These are phyloP conservation scores for Scelioninae gen. 2 DNA, from an alignment of 2,888 invertebrate species.

Conservation along the genomic window DNA sequence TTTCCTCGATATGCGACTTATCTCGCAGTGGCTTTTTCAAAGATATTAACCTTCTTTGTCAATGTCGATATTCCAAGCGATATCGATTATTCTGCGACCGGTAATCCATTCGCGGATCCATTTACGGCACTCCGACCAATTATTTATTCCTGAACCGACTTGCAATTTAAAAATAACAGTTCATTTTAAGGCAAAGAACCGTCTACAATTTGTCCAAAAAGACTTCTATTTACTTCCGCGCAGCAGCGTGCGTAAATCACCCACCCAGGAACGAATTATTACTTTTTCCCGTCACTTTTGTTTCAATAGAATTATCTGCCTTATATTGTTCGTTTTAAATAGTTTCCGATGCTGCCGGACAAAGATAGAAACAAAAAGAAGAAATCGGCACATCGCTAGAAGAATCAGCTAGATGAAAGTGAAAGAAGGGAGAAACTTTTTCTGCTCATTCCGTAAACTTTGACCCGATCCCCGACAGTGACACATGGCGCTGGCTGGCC, in stretches of 20 bases:
- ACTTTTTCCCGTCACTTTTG: neutral
- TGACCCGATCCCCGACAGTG: conserved; percentile 69
- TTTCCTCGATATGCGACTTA: conserved; percentile 39
- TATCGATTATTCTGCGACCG: conserved; percentile 70
- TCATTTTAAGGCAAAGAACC: conserved; percentile 28
- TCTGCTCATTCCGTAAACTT: conserved; percentile 69
- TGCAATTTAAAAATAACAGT: conserved; percentile 35
- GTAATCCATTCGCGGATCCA: conserved; percentile 65
- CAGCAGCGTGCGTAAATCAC: conserved; percentile 16
- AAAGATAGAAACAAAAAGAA: conserved; percentile 39
- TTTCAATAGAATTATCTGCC: conserved; percentile 8
- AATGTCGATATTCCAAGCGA: conserved; percentile 69
- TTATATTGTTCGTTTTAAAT: conserved; percentile 34
- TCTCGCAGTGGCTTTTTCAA: conserved; percentile 31
- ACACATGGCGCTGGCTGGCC: conserved; percentile 67
- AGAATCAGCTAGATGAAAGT: conserved; percentile 52
- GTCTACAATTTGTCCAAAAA: conserved; percentile 30
- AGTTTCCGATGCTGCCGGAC: conserved; percentile 33
- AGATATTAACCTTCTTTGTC: conserved; percentile 65
- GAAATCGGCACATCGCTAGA: conserved; percentile 23
- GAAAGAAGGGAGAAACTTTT: conserved; percentile 61
- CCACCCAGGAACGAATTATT: conserved; percentile 13
- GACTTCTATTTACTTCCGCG: conserved; percentile 3
- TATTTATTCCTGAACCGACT: conserved; percentile 44
- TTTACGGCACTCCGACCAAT: conserved; percentile 40